Base-by-base conservation (phyloP, 2,113 vertebrate genomes). In the Oxyruncus cristatus region DNA sequence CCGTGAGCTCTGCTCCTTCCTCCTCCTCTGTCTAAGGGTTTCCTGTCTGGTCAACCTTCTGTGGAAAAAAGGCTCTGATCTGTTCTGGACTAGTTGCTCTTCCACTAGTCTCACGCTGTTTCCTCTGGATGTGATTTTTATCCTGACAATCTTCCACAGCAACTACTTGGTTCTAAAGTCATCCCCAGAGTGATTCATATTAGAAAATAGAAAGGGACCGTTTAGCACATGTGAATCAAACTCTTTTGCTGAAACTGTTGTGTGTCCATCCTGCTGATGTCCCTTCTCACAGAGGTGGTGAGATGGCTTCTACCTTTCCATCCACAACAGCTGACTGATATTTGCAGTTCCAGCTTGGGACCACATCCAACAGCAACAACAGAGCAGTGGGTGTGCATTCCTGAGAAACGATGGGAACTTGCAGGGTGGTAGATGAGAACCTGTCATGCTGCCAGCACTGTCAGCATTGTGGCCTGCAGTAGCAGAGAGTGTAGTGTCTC, bases 121-220 rank as follows among this genome's bases (percentile, higher is more conserved):
- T 89, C 47, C 47, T 89, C 46, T 76, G 59, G 59, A 32, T 76
- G 20, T 33, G 52, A 35, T 42, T 83, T 72, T 79, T 61, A 66
- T 77, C 49, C 65, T 87, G 68, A 72, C 78, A 53, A 37, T 89
- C 44, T 92, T 88, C 49, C 73, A 82, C 41, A 89, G 71, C 49
- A 88, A 28, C 59, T 88, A 4, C 39, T 59, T 74, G 30, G 44
- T 84, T 86, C 42, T 83, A 33, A 55, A 91, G 27, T 44, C 49
- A 55, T 65, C 10, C 11, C 44, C 44, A 49, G 49, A 78, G 70
- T 42, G 32, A 37, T 67, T 77, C 30, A 7, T 66, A 35, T 9
- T 65, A 75, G 49, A 52, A 53, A 83, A 82, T 44, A 19, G 75
- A 88, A 82, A 76, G 91, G 15, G 14, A 47, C 27, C 28, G 5